Evolutionary conservation across 2,113 vertebrate genomes (phyloP), one percentile per base, ranked within the genome.

Genomic region (Gila orcuttii): DNA sequence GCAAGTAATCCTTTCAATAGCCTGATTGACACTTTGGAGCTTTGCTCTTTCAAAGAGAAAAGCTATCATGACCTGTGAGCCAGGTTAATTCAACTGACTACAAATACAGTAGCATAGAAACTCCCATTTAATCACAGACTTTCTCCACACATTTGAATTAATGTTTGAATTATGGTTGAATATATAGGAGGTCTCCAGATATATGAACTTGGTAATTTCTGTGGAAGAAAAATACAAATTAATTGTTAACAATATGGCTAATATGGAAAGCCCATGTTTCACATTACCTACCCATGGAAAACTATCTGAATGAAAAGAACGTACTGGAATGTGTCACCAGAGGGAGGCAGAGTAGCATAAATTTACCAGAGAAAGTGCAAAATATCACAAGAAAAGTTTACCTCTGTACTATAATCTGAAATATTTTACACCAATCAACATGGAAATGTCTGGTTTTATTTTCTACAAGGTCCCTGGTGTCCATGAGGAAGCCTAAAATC

Each of bases 41-140:
- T 86, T 86, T 82, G 21, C 75, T 87, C 60, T 85, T 85, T 89
- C 71, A 82, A 66, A 84, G 59, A 77, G 74, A 81, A 69, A 82
- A 69, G 45, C 52, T 78, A 73, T 59, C 42, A 52, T 79, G 60
- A 82, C 82, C 82, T 82, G 31, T 82, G 74, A 87, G 45, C 55
- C 85, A 86, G 88, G 80, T 85, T 85, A 82, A 82, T 77, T 82
- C 28, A 57, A 55, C 77, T 78, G 69, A 85, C 62, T 71, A 76
- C 60, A 83, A 62, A 62, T 79, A 69, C 86, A 57, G 47, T 42
- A 28, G 66, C 23, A 15, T 7, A 82, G 19, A 83, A 78, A 25
- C 59, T 50, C 42, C 7, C 13, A 23, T 55, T 66, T 42, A 74
- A 73, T 80, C 36, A 80, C 23, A 0, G 52, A 8, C n/a, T 25